Conservation (phyloP, 2,888 invertebrate genomes). For the Archips xylosteana region DNA sequence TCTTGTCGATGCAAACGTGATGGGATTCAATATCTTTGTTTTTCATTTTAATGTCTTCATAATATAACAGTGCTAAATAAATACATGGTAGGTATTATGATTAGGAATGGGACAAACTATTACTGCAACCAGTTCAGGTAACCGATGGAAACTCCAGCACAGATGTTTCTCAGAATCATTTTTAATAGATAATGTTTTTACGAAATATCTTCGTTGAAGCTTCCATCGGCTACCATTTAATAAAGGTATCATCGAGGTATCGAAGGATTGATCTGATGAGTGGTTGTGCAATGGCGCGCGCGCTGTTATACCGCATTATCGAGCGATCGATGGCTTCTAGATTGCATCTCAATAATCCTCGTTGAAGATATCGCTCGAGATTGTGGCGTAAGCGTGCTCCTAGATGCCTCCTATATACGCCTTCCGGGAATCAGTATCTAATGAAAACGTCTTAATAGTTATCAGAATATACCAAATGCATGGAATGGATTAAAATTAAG, state of each 20-base stretch:
- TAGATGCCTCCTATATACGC: slow-evolving; percentile 63
- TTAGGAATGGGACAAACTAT: neutral
- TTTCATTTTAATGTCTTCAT: neutral
- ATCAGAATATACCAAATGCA: no score
- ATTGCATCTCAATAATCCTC: slow-evolving; percentile 83
- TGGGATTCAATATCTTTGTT: neutral
- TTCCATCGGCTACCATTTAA: slow-evolving; percentile 74
- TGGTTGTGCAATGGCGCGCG: slow-evolving; percentile 74
- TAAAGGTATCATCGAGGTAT: slow-evolving; percentile 78
- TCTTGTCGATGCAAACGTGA: slow-evolving; percentile 4
- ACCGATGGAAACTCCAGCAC: no score
- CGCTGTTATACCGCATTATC: slow-evolving; percentile 81
- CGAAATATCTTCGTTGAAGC: slow-evolving; percentile 29
- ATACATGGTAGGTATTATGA: no score
- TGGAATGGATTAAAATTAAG: no score
- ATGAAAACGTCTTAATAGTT: slow-evolving; percentile 49
- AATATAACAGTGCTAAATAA: no score
- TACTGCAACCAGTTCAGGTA: neutral
- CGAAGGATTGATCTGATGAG: slow-evolving; percentile 75
- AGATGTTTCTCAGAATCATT: neutral
- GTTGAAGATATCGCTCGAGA: slow-evolving; percentile 73
- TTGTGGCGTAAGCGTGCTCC: slow-evolving; percentile 67
- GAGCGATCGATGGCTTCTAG: slow-evolving; percentile 79
- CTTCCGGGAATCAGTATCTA: slow-evolving; percentile 68
- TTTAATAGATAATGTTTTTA: neutral